Percentiles rank a stretch among this genome's conserved stretches.
Conservation (phyloP, 92 coral and sea anemone species). For the Paramuricea clavata region DNA sequence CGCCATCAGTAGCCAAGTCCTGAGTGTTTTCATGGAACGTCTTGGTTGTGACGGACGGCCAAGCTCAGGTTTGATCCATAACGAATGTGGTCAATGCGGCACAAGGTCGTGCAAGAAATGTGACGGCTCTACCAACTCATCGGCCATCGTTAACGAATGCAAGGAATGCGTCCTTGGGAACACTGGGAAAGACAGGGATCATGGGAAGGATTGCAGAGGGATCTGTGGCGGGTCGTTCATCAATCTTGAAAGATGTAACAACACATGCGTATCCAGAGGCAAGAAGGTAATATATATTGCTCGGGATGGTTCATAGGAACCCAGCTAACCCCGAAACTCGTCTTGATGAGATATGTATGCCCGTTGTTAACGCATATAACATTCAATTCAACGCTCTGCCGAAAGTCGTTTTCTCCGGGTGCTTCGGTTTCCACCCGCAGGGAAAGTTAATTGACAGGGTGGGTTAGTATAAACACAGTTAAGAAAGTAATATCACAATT, state of each 20-base stretch:
- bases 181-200: background rate
- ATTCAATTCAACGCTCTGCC: too few species aligned
- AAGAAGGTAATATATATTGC: background rate
- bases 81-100: conserved; percentile 18
- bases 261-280: background rate
- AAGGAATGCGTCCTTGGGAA: conserved; percentile 6
- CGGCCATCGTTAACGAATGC: background rate
- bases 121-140: conserved; percentile 9
- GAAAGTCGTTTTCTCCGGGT: too few species aligned
- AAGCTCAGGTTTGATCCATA: background rate
- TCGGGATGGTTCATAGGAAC: too few species aligned
- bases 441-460: too few species aligned
- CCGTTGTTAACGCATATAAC: too few species aligned
- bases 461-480: too few species aligned
- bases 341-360: too few species aligned
- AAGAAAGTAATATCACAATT: too few species aligned
- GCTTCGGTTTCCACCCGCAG: too few species aligned
- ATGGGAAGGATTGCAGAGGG: conserved; percentile 13
- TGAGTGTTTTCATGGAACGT: background rate
- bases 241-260: background rate
- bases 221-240: background rate
- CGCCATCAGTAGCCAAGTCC: conserved; percentile 1
- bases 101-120: conserved; percentile 20
- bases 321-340: too few species aligned
- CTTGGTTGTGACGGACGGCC: conserved; percentile 15